Percentiles rank a stretch among this genome's conserved stretches.
phyloP scores from a whole-genome alignment of 2,797 vertebrate species.

The Alfaro cultratus region DNA sequence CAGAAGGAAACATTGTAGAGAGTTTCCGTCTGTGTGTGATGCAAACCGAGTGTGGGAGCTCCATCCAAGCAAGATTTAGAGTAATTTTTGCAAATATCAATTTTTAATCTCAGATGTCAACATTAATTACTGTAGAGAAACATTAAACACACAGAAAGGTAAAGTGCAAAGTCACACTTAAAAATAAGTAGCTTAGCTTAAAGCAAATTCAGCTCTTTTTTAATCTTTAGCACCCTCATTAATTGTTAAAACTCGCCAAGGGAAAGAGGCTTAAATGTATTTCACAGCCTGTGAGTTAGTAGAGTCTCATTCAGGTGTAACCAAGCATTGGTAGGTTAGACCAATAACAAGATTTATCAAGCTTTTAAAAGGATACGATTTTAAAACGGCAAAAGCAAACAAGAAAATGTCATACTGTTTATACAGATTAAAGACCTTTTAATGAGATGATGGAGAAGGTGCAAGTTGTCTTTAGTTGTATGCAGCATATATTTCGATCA shows the following conservation, averaged over 20 bases:
- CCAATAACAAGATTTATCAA: background rate
- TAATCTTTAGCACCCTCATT: slow-evolving; percentile 43
- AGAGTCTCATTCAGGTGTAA: slow-evolving; percentile 25
- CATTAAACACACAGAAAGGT: slow-evolving; percentile 18
- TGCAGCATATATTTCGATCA: background rate
- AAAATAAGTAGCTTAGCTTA: slow-evolving; percentile 42
- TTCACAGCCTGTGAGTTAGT: slow-evolving; percentile 23
- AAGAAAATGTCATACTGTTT: background rate
- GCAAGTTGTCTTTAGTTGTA: background rate
- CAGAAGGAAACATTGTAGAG: slow-evolving; percentile 24
- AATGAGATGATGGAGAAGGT: background rate
- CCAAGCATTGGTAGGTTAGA: background rate
- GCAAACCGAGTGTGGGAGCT: background rate
- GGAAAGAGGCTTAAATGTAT: slow-evolving; percentile 38
- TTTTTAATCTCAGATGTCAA: slow-evolving; percentile 13
- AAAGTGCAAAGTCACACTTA: slow-evolving; percentile 57
- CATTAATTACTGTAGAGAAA: background rate
- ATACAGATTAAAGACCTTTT: background rate
- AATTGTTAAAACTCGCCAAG: slow-evolving; percentile 39
- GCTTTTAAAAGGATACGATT: background rate
- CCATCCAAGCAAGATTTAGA: background rate
- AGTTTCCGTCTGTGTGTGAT: slow-evolving; percentile 14
- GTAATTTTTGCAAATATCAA: background rate
- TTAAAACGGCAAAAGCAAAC: background rate
- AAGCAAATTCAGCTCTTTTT: slow-evolving; percentile 28